phyloP scores from a whole-genome alignment of 2,888 invertebrate species.

The Anarsia innoxiella region DNA sequence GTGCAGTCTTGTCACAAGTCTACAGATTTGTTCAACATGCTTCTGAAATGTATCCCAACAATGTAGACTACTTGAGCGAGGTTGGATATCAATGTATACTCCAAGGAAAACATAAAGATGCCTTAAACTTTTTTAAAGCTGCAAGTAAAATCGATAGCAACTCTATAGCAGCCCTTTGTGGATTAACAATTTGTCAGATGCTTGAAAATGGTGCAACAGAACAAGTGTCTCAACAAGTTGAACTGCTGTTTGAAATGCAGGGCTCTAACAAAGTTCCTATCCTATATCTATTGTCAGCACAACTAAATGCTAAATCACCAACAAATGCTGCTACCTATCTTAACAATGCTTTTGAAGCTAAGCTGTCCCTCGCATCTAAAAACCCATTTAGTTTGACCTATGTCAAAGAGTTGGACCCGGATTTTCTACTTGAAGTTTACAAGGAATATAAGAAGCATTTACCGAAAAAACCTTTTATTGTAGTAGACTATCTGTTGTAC shows the following conservation, averaged over 20 bases:
- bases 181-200: slow-evolving; percentile 89
- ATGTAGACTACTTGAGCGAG: slow-evolving; percentile 84
- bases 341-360: slow-evolving; percentile 77
- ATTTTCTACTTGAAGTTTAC: slow-evolving; percentile 87
- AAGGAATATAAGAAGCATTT: slow-evolving; percentile 84
- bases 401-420: slow-evolving; percentile 85
- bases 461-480: slow-evolving; percentile 76
- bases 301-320: slow-evolving; percentile 71
- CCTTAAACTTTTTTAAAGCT: slow-evolving; percentile 84
- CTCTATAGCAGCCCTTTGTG: slow-evolving; percentile 85
- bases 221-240: slow-evolving; percentile 88
- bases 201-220: slow-evolving; percentile 81
- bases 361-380: slow-evolving; percentile 46
- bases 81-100: slow-evolving; percentile 87
- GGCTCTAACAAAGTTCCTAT: slow-evolving; percentile 80
- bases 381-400: slow-evolving; percentile 84
- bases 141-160: slow-evolving; percentile 91
- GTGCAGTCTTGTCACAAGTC: slow-evolving; percentile 82
- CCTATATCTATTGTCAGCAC: slow-evolving; percentile 80
- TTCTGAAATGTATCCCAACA: slow-evolving; percentile 80
- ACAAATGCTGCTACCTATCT: slow-evolving; percentile 74
- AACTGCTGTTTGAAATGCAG: slow-evolving; percentile 88
- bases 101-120: slow-evolving; percentile 84
- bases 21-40: slow-evolving; percentile 87
- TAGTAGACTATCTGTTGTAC: slow-evolving; percentile 58